A percentile compares a stretch with the other conserved stretches of the same genome.
phyloP scores from a whole-genome alignment of 2,888 invertebrate species.

The Drosophila stalkeri region DNA sequence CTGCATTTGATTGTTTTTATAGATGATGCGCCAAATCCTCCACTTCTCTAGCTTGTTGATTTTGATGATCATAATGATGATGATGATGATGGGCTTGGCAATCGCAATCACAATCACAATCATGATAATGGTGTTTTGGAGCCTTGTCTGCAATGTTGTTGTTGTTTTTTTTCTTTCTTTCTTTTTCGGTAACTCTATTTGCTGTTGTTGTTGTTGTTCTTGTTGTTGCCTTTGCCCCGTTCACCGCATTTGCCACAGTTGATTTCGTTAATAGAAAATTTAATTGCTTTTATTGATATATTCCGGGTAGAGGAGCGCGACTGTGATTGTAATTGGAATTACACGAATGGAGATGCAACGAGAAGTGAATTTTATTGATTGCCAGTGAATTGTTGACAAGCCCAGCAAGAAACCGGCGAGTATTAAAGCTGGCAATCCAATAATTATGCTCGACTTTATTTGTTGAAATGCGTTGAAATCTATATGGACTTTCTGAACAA shows the following conservation, averaged over 20 bases:
- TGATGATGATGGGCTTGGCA: conserved; percentile 31
- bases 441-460: background rate
- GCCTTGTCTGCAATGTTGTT: conserved; percentile 34
- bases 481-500: background rate
- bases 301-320: conserved; percentile 28
- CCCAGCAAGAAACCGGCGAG: conserved; percentile 9
- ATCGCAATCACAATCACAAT: conserved; percentile 28
- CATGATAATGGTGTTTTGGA: conserved; percentile 47
- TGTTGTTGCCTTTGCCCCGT: conserved; percentile 12
- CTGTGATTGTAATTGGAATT: conserved; percentile 62
- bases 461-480: background rate
- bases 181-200: conserved; percentile 12
- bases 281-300: conserved; percentile 79
- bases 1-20: conserved; percentile 72
- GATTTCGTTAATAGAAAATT: conserved; percentile 78
- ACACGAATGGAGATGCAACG: conserved; percentile 44
- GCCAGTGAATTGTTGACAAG: conserved; percentile 30
- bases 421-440: conserved; percentile 15
- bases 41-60: conserved; percentile 62
- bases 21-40: conserved; percentile 57
- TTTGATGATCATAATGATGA: conserved; percentile 27
- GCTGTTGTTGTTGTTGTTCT: conserved; percentile 21
- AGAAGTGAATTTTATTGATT: conserved; percentile 58
- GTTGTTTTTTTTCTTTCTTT: conserved; percentile 9
- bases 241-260: conserved; percentile 56